A percentile compares a stretch with the other conserved stretches of the same genome.
phyloP scores from a whole-genome alignment of 2,797 vertebrate species.

The Brachymystax lenok region DNA sequence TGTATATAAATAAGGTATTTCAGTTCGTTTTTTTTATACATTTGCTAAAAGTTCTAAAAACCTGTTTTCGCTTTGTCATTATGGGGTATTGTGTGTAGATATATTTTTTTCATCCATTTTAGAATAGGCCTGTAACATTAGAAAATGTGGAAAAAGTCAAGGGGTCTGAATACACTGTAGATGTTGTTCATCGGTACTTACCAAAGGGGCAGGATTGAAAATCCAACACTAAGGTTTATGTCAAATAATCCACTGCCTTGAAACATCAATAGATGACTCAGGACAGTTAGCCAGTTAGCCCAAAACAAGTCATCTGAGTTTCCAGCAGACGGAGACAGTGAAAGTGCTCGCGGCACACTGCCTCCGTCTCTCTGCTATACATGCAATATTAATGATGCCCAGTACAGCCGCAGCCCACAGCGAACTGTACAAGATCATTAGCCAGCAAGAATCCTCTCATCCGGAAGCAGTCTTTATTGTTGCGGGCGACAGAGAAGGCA shows the following conservation, averaged over 20 bases:
- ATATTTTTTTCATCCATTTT: too few species aligned
- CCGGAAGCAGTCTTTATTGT: too few species aligned
- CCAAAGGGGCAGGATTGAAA: constrained; percentile 5
- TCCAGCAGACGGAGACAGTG: constrained; percentile 33
- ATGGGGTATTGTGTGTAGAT: too few species aligned
- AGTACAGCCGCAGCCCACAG: constrained; percentile 26
- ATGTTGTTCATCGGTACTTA: neutral
- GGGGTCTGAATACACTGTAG: neutral
- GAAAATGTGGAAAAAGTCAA: too few species aligned
- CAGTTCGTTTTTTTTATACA: too few species aligned
- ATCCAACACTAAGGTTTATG: constrained; percentile 19
- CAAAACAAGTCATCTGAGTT: constrained; percentile 44
- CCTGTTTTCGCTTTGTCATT: too few species aligned
- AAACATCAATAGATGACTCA: constrained; percentile 49
- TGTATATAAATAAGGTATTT: too few species aligned
- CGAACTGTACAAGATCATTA: too few species aligned
- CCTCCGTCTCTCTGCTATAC: constrained; percentile 19
- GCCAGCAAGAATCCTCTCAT: too few species aligned
- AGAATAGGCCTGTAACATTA: too few species aligned
- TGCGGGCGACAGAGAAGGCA: too few species aligned
- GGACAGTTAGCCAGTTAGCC: neutral
- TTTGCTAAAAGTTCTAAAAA: too few species aligned
- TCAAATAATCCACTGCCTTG: constrained; percentile 27
- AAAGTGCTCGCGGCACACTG: constrained; percentile 27
- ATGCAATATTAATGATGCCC: constrained; percentile 53